Evolutionary conservation across 2,797 vertebrate species (phyloP).

Genomic region (Intellagama lesueurii): DNA sequence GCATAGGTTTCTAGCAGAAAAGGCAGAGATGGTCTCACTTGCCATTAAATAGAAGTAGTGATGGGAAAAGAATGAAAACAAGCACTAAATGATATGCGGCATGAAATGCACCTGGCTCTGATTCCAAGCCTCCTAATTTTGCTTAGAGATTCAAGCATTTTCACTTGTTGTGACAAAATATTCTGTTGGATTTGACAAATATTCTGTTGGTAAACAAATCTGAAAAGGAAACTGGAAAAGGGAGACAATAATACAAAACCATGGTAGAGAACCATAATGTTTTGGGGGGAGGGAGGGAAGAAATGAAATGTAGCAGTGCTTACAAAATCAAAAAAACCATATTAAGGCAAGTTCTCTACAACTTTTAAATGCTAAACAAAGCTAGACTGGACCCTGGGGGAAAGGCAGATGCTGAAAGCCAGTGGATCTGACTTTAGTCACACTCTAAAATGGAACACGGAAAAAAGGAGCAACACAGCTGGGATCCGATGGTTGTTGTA

Average conservation of each 20-base stretch:
- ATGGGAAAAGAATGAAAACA: not conserved
- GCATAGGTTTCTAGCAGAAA: not conserved
- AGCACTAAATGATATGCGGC: slow-evolving; percentile 4
- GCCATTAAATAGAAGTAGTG: not conserved
- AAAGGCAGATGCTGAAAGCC: not conserved
- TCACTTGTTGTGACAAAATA: slow-evolving; percentile 2
- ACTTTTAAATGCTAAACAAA: not conserved
- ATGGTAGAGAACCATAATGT: fast-evolving
- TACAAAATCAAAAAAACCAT: not conserved
- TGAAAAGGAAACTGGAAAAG: not conserved
- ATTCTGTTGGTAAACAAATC: slow-evolving; percentile 12
- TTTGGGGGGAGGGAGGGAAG: not conserved
- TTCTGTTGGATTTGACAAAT: no score
- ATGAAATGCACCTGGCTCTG: not conserved
- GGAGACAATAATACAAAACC: not conserved
- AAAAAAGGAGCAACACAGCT: no score
- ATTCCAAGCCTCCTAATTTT: not conserved
- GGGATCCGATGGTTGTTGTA: no score
- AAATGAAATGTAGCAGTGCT: not conserved
- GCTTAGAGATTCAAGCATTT: not conserved
- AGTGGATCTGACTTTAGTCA: not conserved
- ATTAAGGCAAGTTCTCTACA: not conserved
- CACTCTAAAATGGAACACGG: not conserved
- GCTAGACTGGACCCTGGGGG: no score
- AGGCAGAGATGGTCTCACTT: not conserved